A percentile compares a stretch with the other conserved stretches of the same genome.
phyloP scores from a whole-genome alignment of 1,140 invertebrate species.

The Drosophila obscura region DNA sequence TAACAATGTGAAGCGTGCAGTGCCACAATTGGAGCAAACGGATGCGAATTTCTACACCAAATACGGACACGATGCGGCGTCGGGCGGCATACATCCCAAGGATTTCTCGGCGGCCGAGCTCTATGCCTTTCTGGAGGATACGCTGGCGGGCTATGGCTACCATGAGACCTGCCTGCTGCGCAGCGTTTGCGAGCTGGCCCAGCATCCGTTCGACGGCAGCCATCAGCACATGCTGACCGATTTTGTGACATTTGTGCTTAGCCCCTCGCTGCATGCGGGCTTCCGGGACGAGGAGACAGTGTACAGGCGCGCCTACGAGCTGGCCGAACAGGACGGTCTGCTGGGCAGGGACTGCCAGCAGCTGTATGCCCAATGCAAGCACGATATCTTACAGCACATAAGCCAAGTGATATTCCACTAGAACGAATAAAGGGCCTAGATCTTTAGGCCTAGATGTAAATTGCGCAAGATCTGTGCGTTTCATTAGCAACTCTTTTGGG shows the following conservation, averaged over 20 bases:
- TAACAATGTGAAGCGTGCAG: conserved; percentile 54
- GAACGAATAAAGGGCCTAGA: conserved; percentile 4
- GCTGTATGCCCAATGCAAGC: conserved; percentile 62
- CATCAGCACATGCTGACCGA: conserved; percentile 66
- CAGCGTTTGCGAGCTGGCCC: conserved; percentile 73
- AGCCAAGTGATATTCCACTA: conserved; percentile 55
- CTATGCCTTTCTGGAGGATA: conserved; percentile 64
- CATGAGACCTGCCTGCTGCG: conserved; percentile 72
- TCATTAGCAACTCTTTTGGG: conserved; percentile 56
- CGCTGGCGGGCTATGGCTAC: conserved; percentile 57
- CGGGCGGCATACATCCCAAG: conserved; percentile 57
- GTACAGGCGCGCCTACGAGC: conserved; percentile 63
- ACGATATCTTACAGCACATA: conserved; percentile 50
- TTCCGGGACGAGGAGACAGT: conserved; percentile 60
- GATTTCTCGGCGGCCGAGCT: conserved; percentile 77
- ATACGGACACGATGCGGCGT: conserved; percentile 48
- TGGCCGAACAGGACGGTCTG: conserved; percentile 68
- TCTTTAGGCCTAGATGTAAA: conserved; percentile 26
- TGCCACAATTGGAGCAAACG: conserved; percentile 23
- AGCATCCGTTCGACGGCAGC: conserved; percentile 73
- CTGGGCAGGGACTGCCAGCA: conserved; percentile 57
- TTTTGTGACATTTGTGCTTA: conserved; percentile 72
- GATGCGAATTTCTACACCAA: conserved; percentile 50
- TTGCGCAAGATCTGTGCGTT: conserved; percentile 39
- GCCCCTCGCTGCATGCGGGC: conserved; percentile 72